Conservation (phyloP, 2,113 vertebrate genomes). For the Xenopus laevis region DNA sequence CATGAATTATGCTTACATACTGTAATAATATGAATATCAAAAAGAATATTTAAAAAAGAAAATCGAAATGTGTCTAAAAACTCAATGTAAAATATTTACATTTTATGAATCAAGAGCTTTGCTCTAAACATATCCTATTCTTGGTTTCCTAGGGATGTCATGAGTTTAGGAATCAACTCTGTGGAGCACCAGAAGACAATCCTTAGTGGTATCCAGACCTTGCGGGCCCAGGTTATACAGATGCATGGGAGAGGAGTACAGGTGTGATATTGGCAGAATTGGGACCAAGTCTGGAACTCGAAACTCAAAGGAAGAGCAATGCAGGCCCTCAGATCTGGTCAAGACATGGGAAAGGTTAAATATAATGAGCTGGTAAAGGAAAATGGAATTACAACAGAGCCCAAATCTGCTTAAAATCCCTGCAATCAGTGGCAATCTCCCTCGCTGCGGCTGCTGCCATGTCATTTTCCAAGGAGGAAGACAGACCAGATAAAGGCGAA, state of each 20-base stretch:
- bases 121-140: background rate
- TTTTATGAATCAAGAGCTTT: too few species aligned
- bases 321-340: constrained; percentile 1
- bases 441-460: background rate
- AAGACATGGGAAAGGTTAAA: background rate
- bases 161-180: constrained; percentile 83
- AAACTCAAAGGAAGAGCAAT: constrained; percentile 8
- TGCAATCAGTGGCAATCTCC: constrained; percentile 15
- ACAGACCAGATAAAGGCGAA: constrained; percentile 15
- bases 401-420: background rate
- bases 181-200: constrained; percentile 83
- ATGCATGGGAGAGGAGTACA: constrained; percentile 89
- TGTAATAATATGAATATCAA: too few species aligned
- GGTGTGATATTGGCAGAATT: constrained; percentile 65
- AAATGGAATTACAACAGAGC: constrained; percentile 11
- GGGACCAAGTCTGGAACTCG: background rate
- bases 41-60: too few species aligned
- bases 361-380: constrained; percentile 9
- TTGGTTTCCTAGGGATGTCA: constrained; percentile 74
- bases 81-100: too few species aligned
- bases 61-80: too few species aligned
- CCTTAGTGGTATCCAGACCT: constrained; percentile 80
- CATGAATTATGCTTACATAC: too few species aligned
- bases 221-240: constrained; percentile 85
- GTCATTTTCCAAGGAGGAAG: constrained; percentile 21